Evolutionary conservation across 1,140 invertebrate genomes (phyloP).

Genomic region (Cydia fagiglandana): DNA sequence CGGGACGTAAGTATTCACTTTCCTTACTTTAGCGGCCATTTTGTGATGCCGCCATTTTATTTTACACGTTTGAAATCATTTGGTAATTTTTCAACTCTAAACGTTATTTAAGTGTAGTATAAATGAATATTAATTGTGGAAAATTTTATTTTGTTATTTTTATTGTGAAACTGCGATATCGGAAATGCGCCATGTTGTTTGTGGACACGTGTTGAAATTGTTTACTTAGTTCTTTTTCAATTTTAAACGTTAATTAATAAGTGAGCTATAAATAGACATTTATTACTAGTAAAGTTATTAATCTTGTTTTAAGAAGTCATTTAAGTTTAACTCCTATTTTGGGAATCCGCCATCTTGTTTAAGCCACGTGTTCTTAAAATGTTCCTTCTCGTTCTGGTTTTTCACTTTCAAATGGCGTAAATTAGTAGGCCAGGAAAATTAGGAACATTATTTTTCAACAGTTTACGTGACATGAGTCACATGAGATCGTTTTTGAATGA

Average conservation of each 20-base stretch:
- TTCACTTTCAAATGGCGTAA: neutral
- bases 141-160: too few species aligned
- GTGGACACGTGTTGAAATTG: too few species aligned
- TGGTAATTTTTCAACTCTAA: slow-evolving; percentile 14
- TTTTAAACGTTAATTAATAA: too few species aligned
- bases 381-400: neutral
- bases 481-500: too few species aligned
- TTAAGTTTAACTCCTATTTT: neutral
- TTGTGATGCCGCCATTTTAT: slow-evolving; percentile 35
- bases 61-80: neutral
- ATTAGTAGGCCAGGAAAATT: too few species aligned
- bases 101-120: neutral
- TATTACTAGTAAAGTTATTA: too few species aligned
- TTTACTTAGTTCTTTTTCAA: too few species aligned
- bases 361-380: neutral
- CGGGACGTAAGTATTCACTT: slow-evolving; percentile 58
- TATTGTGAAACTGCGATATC: too few species aligned
- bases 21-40: slow-evolving; percentile 39
- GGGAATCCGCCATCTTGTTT: neutral
- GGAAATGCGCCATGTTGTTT: too few species aligned
- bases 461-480: too few species aligned
- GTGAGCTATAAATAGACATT: too few species aligned
- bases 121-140: neutral
- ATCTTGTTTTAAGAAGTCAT: neutral
- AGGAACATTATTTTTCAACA: too few species aligned